Percentiles rank a stretch among this genome's conserved stretches.
Evolutionary conservation across 2,888 invertebrate genomes (phyloP).

Genomic region (Cheiracanthium punctorium): DNA sequence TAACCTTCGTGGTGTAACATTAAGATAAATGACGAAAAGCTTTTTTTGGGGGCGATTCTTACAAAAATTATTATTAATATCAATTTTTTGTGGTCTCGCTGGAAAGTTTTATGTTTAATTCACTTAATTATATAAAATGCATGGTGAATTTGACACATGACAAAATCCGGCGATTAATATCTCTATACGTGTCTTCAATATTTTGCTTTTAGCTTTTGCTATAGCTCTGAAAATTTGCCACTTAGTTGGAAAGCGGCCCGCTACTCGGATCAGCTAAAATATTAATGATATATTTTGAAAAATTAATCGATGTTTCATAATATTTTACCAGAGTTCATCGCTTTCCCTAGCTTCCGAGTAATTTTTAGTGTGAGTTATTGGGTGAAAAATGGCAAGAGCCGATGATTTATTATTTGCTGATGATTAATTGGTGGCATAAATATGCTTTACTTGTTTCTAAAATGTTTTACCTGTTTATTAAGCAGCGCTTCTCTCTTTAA

Average conservation of each 20-base stretch:
- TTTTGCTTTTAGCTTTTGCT: background rate
- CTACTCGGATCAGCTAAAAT: background rate
- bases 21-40: conserved; percentile 11
- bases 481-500: too few species aligned
- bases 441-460: too few species aligned
- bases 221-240: background rate
- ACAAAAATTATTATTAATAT: conserved; percentile 10
- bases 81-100: background rate
- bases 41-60: background rate
- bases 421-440: background rate
- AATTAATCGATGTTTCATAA: background rate
- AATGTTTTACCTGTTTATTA: too few species aligned
- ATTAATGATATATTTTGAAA: background rate
- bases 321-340: background rate
- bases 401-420: background rate
- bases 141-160: background rate
- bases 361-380: background rate
- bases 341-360: background rate
- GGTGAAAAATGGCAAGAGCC: background rate
- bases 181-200: background rate
- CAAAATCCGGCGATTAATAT: background rate
- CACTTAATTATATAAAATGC: background rate
- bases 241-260: background rate
- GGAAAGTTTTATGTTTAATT: background rate
- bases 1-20: conserved; percentile 3